Evolutionary conservation across 2,797 vertebrate genomes (phyloP), one percentile per base, ranked within the genome.

Genomic region (Odontamblyopus rebecca): DNA sequence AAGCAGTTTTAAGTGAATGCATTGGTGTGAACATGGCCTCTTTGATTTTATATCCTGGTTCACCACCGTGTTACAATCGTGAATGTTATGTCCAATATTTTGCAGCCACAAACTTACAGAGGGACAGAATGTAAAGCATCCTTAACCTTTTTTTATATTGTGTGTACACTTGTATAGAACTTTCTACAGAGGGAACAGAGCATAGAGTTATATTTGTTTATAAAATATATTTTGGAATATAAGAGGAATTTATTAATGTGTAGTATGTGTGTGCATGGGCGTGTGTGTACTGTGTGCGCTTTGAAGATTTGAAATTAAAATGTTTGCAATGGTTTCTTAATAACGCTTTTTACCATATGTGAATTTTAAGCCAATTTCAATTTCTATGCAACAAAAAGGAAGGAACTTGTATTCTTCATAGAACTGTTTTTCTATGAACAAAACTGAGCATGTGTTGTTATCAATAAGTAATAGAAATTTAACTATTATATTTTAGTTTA

Each of bases 191-290:
- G 95, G 95, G 94, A 94, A 95, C 92, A 96, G 93, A 96, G 93
- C 95, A 94, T 93, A 95, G 93, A 92, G 96, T 94, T 95, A 95
- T 96, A 96, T 97, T 96, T 94, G 93, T 98, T 93, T 96, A 96
- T 95, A 97, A 96, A 96, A 92, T 95, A 95, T 97, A 97, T 96
- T 97, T 94, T 93, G 80, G 93, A 95, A 95, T 91, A 93, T 95
- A 94, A 93, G 95, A 96, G 91, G 95, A 95, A 92, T 94, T 91
- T 95, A 94, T 57, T 94, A 59, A 84, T 82, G 16, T 85, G 75
- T 76, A 26, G 81, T 93, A 91, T 85, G 94, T 95, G 73, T 70
- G 81, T 87, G 98, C 97, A 98, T 99, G 97, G 98, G 97, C 93
- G 61, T 63, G 30, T 62, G 30, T 56, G 7, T 57, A 23, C 23